Conservation (phyloP, 2,888 invertebrate species). For the Zhuqinia jingwanae region DNA sequence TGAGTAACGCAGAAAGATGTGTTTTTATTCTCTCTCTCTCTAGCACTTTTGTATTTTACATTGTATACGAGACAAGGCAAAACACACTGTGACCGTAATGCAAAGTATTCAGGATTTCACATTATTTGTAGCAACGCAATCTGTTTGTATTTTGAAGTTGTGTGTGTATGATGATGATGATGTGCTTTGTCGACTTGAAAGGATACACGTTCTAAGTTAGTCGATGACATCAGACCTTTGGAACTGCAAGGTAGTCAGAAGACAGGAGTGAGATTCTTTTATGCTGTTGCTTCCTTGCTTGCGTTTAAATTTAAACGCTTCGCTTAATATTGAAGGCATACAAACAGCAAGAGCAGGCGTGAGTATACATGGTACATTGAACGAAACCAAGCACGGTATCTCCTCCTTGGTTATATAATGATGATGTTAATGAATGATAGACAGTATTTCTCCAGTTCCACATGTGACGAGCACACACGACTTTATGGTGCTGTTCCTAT, state of each 20-base stretch:
- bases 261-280: constrained; percentile 16
- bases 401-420: neutral
- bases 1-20: too few relatives aligned
- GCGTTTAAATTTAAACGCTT: constrained; percentile 11
- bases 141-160: constrained; percentile 19
- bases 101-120: too few relatives aligned
- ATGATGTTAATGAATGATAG: constrained; percentile 25
- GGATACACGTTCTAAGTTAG: constrained; percentile 73
- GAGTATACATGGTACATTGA: neutral
- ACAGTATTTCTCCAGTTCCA: constrained; percentile 33
- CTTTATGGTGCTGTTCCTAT: neutral
- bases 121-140: neutral
- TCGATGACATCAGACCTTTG: constrained; percentile 78
- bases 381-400: constrained; percentile 32
- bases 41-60: neutral
- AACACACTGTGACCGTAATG: too few relatives aligned
- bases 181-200: constrained; percentile 3
- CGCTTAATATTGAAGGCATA: neutral
- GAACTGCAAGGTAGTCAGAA: constrained; percentile 71
- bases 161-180: neutral
- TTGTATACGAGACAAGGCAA: neutral
- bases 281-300: neutral
- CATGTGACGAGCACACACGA: constrained; percentile 42
- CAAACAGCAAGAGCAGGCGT: neutral
- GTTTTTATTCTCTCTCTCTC: too few relatives aligned